Conservation (phyloP, 2,113 vertebrate genomes). For the Athene noctua region DNA sequence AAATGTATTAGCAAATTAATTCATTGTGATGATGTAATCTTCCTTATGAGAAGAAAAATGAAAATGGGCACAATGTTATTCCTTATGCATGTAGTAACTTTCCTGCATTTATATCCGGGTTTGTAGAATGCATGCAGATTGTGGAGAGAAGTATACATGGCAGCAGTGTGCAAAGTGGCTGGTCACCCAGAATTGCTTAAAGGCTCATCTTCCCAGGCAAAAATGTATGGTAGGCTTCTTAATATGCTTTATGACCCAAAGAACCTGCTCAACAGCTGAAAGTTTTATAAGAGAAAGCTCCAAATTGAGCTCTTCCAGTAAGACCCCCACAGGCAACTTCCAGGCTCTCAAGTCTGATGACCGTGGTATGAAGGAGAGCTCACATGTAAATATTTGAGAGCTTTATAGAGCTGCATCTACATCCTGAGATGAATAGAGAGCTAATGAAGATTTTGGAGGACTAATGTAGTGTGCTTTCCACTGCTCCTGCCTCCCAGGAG, state of each 20-base stretch:
- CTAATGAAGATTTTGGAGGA: background rate
- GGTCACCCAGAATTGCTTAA: background rate
- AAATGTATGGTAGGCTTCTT: background rate
- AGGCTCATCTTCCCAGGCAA: background rate
- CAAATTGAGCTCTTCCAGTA: background rate
- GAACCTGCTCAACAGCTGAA: background rate
- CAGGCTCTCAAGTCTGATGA: background rate
- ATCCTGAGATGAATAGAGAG: background rate
- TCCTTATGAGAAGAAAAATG: background rate
- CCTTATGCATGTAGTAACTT: background rate
- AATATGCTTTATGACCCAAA: background rate
- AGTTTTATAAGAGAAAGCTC: background rate
- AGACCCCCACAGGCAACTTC: fast-evolving
- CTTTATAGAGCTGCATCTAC: background rate
- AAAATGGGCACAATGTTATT: background rate
- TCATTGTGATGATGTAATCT: background rate
- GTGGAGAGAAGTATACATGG: background rate
- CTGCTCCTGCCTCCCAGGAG: background rate
- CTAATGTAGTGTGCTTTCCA: background rate
- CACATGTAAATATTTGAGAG: background rate
- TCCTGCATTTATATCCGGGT: background rate
- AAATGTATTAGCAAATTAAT: constrained; percentile 8
- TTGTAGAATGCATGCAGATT: background rate
- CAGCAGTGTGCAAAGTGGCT: background rate
- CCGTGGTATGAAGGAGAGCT: background rate